Evolutionary conservation across 2,797 vertebrate species (phyloP), one percentile per base, ranked within the genome.

Genomic region (Lacerta viridis): DNA sequence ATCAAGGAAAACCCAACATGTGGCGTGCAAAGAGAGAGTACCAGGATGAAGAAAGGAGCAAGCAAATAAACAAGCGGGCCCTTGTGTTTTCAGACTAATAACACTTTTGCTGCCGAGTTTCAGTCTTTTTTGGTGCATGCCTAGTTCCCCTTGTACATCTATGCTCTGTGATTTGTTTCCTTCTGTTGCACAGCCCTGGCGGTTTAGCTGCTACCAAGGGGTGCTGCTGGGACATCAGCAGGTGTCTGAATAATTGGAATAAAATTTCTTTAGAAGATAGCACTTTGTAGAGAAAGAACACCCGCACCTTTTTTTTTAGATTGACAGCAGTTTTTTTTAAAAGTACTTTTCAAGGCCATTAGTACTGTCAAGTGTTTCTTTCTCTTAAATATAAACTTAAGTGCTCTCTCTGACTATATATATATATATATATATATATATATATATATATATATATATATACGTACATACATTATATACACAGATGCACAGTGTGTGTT

Each of bases 191-290:
- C 85, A 91, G 90, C 93, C 92, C 23, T 0, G 90, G 95, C 94
- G 94, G 91, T 84, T 93, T 95, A 25, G 43, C 92, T 90, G 81
- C 91, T 93, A 92, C 89, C 89, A 90, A 78, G 78, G 88, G 85
- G 87, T 83, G 90, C 91, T 95, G 90, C 92, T 93, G 92, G 93
- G 92, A 93, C 95, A 93, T 74, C 93, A 94, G 95, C 93, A 95
- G 93, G 95, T 94, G 91, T 93, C 94, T 96, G 92, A 94, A 94
- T 95, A 95, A 95, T 96, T 95, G 93, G 93, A 95, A 95, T 90
- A 39, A 91, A 93, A 94, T 89, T 85, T 93, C 85, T 93, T 90
- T 61, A 91, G 87, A 89, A 85, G 87, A 87, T 89, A 94, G 86
- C 66, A 25, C 85, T 86, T 94, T 80, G 68, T 20, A 87, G 85